These are phyloP conservation scores for Heliothis subflexa DNA, from an alignment of 1,140 invertebrate genomes.

Conservation along the genomic window DNA sequence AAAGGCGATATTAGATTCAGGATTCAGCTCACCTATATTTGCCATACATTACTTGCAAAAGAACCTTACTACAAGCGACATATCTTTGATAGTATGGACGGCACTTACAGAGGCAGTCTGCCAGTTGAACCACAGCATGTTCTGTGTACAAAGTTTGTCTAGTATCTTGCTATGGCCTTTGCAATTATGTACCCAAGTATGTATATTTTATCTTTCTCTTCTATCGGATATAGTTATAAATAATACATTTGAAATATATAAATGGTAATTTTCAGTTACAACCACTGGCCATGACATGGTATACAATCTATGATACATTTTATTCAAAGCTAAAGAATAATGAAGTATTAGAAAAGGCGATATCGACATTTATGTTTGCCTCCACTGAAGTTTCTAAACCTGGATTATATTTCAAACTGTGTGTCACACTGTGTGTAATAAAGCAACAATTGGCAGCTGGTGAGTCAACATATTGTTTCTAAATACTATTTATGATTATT, in stretches of 20 bases:
- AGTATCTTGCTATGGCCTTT: conserved; percentile 66
- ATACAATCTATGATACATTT: conserved; percentile 57
- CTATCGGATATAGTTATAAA: not conserved
- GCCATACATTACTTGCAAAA: conserved; percentile 53
- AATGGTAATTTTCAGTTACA: conserved; percentile 51
- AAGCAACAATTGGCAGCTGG: conserved; percentile 51
- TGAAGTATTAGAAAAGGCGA: conserved; percentile 50
- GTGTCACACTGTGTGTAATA: conserved; percentile 51
- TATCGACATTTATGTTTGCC: conserved; percentile 50
- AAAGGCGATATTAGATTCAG: conserved; percentile 58
- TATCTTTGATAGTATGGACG: conserved; percentile 63
- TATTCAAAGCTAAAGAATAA: conserved; percentile 41
- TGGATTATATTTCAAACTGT: conserved; percentile 46
- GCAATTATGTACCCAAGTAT: conserved; percentile 56
- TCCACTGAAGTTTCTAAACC: not conserved
- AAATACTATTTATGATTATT: too few species aligned
- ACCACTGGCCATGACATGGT: conserved; percentile 57
- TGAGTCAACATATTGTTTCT: too few species aligned
- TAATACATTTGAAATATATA: too few species aligned
- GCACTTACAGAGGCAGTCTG: conserved; percentile 62
- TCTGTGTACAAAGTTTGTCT: conserved; percentile 37
- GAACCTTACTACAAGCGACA: conserved; percentile 53
- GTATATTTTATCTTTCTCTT: not conserved
- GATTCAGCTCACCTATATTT: conserved; percentile 32
- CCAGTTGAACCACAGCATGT: conserved; percentile 43